These are phyloP conservation scores for Crotalus helleri DNA, from an alignment of 2,113 vertebrate genomes.

Conservation along the genomic window DNA sequence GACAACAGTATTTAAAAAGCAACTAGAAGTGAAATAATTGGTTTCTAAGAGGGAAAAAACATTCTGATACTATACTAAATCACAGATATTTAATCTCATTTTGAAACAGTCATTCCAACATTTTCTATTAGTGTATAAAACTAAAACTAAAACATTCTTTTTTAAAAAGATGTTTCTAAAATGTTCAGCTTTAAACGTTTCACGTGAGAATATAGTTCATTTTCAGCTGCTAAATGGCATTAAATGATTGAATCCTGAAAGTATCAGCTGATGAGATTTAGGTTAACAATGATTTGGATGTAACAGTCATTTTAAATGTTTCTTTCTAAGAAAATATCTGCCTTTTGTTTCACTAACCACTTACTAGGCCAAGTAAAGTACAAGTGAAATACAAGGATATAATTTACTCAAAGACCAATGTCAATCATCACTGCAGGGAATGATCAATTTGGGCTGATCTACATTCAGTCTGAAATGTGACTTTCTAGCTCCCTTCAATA, in stretches of 20 bases:
- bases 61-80: background rate
- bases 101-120: background rate
- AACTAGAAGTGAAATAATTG: background rate
- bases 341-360: background rate
- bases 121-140: background rate
- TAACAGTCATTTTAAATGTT: slow-evolving; percentile 36
- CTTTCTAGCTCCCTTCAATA: background rate
- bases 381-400: background rate
- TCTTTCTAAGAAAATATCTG: slow-evolving; percentile 44
- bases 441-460: background rate
- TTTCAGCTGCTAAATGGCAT: slow-evolving; percentile 43
- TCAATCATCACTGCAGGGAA: slow-evolving; percentile 5
- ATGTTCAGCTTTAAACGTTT: slow-evolving; percentile 1
- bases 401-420: background rate
- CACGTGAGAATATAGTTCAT: slow-evolving; percentile 14
- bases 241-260: slow-evolving; percentile 31
- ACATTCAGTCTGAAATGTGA: background rate
- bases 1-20: background rate
- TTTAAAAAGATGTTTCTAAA: background rate
- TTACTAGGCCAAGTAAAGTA: rapidly evolving
- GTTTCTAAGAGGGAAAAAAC: background rate
- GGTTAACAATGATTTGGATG: slow-evolving; percentile 29
- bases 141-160: background rate
- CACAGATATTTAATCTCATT: background rate
- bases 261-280: slow-evolving; percentile 32